phyloP scores from a whole-genome alignment of 2,888 invertebrate species.

The Cryptosula pallasiana region DNA sequence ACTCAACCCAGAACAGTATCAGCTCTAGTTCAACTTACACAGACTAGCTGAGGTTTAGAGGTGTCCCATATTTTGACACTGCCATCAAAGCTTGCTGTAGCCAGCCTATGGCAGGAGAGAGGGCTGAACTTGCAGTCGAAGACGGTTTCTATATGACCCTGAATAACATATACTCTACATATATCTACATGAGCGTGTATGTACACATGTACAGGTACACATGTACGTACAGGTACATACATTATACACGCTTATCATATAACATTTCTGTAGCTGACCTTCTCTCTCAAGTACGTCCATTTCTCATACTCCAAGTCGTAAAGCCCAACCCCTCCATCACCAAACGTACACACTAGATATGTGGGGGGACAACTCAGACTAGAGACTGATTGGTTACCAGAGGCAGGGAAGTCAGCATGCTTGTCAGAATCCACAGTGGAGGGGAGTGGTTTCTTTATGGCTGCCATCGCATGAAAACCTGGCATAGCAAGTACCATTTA shows the following conservation, averaged over 20 bases:
- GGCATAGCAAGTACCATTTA: no score
- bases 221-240: neutral
- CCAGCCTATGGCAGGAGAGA: constrained; percentile 38
- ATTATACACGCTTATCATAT: neutral
- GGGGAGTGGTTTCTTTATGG: constrained; percentile 31
- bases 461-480: constrained; percentile 37
- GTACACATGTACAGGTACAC: neutral
- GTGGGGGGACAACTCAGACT: no score
- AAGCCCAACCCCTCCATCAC: constrained; percentile 55
- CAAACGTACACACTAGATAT: constrained; percentile 49
- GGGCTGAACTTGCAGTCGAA: constrained; percentile 56
- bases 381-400: no score
- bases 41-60: neutral
- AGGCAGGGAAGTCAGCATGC: neutral
- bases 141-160: constrained; percentile 55
- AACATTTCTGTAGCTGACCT: constrained; percentile 35
- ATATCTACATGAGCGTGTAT: neutral
- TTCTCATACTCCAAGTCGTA: constrained; percentile 50
- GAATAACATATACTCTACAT: constrained; percentile 23
- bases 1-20: neutral
- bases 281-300: constrained; percentile 53
- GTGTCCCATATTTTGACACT: constrained; percentile 54
- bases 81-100: constrained; percentile 55
- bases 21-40: neutral
- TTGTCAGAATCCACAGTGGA: neutral